Base-by-base conservation (phyloP, 2,797 vertebrate species). In the Apodemus agrarius region DNA sequence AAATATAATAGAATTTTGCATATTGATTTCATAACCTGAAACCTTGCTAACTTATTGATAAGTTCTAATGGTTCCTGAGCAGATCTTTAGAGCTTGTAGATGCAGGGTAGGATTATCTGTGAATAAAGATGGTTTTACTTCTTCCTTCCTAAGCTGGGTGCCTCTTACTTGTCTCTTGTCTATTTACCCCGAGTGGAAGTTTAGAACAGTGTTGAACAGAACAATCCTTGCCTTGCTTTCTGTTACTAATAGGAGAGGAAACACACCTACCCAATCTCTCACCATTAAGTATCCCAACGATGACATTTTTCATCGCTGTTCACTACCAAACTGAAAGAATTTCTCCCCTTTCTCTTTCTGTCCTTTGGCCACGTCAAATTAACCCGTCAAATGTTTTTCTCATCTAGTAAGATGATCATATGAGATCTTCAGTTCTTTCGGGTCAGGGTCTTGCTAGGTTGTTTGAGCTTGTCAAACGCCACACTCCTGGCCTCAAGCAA, bases 161-260 rank as follows among this genome's bases (percentile, higher is more conserved):
- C 9, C 2, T 85, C 92, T 95, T 89, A n/a, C 49, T 91, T 90
- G 84, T 93, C 78, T 86, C 46, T 89, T 86, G 46, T 31, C 61
- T 82, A 24, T 57, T 83, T 86, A 59, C 21, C 12, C 61, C 49
- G 24, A 24, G 11, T 75, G 84, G 52, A 90, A 19, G 4, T 89
- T 57, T 49, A 65, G 67, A 19, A 21, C 2, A 16, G 34, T 87
- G 17, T 65, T 92, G 10, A 89, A 34, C 21, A 84, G 43, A 54
- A 21, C 21, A 67, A 29, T 31, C 65, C 24, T 80, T 17, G 52
- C 61, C 57, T 75, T 92, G 52, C 67, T 61, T 67, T 26, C 59
- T 92, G 43, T 54, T 43, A 52, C 61, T 81, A 22, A 92, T 57
- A 17, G 67, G 85, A 89, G 43, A 46, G 65, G 8, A 69, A 93